Evolutionary conservation across 2,797 vertebrate genomes (phyloP), one percentile per base, ranked within the genome.

Genomic region (Diceros bicornis): DNA sequence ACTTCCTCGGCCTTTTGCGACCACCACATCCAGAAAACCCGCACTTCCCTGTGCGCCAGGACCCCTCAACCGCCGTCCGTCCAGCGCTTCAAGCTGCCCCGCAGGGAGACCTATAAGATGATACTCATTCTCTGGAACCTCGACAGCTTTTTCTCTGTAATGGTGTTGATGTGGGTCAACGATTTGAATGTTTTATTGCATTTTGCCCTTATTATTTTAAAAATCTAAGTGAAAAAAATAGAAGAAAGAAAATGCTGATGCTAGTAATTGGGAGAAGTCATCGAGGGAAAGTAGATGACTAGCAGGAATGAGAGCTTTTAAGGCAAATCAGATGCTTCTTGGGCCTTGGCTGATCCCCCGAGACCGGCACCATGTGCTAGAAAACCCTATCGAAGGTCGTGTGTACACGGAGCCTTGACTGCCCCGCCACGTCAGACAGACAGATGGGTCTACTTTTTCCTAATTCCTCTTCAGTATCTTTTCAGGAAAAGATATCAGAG

Each of bases 171-270:
- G 34, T 50, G n/a, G 52, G 59, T 91, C 66, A 84, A 66, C 5
- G 8, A 57, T 47, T 66, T 85, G 79, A 59, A 66, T 66, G 69
- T 61, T 84, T 96, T 62, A 85, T 71, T 71, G 47, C 47, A 55
- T 66, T 69, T 64, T 91, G 72, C 25, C 59, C 79, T 85, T 91
- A 81, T 75, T 81, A 71, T 78, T 78, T 95, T 86, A 83, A 41
- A 92, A 89, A 89, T 20, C 0, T 41, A 95, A 66, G 29, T 47
- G 23, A 72, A 85, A 94, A 86, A 91, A 52, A 62, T 0, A 62
- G 32, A 82, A 52, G 23, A 47, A 77, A 82, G 57, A 79, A 94
- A 64, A 32, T 44, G 34, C 37, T 18, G 9, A 62, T 5, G 14
- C 50, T 27, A 29, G 6, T 34, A n/a, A 41, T 12, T 34, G 27